Evolutionary conservation across 2,888 invertebrate species (phyloP).

Genomic region (Brachyptera putata): DNA sequence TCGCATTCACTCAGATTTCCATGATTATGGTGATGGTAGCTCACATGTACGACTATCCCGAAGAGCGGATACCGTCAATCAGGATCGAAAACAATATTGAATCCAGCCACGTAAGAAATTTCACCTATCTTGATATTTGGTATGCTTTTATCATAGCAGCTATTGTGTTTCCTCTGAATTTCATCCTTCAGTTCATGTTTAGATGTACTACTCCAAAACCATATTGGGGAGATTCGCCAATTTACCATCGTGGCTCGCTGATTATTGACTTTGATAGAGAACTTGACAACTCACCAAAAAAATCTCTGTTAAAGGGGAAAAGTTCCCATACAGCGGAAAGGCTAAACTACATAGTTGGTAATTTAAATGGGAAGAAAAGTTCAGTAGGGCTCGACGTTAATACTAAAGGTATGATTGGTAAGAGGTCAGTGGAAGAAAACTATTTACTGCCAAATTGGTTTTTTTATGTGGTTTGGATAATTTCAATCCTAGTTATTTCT

Average conservation of each 20-base stretch:
- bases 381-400: too few species aligned
- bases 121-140: too few species aligned
- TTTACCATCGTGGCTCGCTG: too few species aligned
- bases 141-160: neutral
- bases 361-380: too few species aligned
- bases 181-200: neutral
- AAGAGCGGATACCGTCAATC: too few species aligned
- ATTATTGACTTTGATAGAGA: too few species aligned
- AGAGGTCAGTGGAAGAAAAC: neutral
- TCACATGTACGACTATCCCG: neutral
- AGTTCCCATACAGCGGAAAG: too few species aligned
- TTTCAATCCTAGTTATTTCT: neutral
- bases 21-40: neutral
- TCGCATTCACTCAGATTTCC: neutral
- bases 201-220: conserved; percentile 1
- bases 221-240: neutral
- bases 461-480: neutral
- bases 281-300: too few species aligned
- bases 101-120: conserved; percentile 10
- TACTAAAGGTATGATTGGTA: neutral
- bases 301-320: too few species aligned
- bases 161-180: neutral
- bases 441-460: neutral
- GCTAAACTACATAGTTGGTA: neutral
- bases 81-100: too few species aligned